Conservation (phyloP, 2,888 invertebrate genomes). For the Odontocolon sp. region DNA sequence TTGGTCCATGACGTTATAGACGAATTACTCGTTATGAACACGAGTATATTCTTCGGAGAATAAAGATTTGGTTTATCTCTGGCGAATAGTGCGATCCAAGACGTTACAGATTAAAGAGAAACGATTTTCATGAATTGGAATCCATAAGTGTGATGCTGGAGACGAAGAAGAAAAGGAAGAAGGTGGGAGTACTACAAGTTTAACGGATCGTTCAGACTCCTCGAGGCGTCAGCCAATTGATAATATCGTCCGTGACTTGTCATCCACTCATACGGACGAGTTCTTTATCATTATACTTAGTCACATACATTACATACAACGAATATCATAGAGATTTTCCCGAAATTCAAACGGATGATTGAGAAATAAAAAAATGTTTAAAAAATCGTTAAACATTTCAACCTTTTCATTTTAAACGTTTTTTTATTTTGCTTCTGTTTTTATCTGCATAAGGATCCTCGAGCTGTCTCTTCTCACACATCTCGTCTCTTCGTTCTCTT, state of each 20-base stretch:
- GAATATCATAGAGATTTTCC: too few relatives aligned
- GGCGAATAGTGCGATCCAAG: background rate
- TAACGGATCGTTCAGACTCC: conserved; percentile 48
- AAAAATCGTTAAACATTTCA: too few relatives aligned
- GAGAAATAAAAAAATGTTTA: too few relatives aligned
- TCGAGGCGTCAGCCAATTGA: conserved; percentile 52
- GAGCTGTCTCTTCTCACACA: too few relatives aligned
- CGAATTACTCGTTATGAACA: background rate
- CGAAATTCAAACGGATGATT: too few relatives aligned
- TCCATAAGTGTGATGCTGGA: background rate
- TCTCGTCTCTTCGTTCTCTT: too few relatives aligned
- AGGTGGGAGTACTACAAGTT: conserved; percentile 17
- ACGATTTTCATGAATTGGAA: background rate
- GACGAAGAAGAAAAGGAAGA: background rate
- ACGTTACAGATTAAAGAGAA: background rate
- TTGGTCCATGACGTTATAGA: conserved; percentile 49
- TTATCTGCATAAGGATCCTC: too few relatives aligned
- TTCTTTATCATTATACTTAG: background rate
- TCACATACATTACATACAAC: too few relatives aligned
- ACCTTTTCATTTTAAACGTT: too few relatives aligned
- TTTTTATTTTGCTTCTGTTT: too few relatives aligned
- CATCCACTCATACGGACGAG: conserved; percentile 52
- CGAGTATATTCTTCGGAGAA: background rate
- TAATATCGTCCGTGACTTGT: conserved; percentile 49
- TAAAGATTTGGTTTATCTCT: background rate